phyloP scores from a whole-genome alignment of 2,113 vertebrate genomes.

The Raphicerus campestris region DNA sequence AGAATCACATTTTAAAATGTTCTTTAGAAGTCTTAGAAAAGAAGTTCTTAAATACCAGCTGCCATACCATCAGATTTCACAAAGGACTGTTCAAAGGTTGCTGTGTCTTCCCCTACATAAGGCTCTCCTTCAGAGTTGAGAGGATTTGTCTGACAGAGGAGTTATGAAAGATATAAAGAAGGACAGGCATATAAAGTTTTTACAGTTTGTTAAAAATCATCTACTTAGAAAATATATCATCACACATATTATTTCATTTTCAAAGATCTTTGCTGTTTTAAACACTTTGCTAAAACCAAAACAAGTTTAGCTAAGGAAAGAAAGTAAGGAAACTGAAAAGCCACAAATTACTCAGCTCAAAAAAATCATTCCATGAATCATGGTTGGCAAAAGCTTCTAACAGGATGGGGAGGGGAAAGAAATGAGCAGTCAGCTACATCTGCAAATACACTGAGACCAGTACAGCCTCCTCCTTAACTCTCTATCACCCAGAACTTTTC shows the following conservation, averaged over 20 bases:
- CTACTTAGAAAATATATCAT: conserved; percentile 56
- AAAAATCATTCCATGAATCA: conserved; percentile 88
- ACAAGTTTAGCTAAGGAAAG: conserved; percentile 67
- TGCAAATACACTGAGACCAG: conserved; percentile 77
- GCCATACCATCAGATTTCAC: conserved; percentile 32
- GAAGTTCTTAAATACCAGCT: conserved; percentile 33
- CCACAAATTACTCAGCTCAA: conserved; percentile 84
- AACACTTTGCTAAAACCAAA: conserved; percentile 74
- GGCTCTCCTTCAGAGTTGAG: conserved; percentile 31
- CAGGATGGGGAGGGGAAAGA: conserved; percentile 74
- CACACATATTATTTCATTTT: conserved; percentile 58
- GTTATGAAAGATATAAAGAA: conserved; percentile 35
- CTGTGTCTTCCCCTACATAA: neutral
- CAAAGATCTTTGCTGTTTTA: conserved; percentile 67
- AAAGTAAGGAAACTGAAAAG: conserved; percentile 79
- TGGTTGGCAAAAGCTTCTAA: conserved; percentile 79
- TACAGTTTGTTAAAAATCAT: conserved; percentile 48
- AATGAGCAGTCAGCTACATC: conserved; percentile 77
- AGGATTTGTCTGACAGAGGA: conserved; percentile 23
- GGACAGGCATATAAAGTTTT: conserved; percentile 29
- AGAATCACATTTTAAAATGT: conserved; percentile 60
- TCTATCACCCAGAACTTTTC: conserved; percentile 47
- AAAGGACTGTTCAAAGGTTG: conserved; percentile 41
- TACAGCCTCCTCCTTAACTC: conserved; percentile 75
- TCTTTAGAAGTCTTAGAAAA: conserved; percentile 58